Evolutionary conservation across 2,888 invertebrate genomes (phyloP).

Genomic region (Oxyteleia sp.): DNA sequence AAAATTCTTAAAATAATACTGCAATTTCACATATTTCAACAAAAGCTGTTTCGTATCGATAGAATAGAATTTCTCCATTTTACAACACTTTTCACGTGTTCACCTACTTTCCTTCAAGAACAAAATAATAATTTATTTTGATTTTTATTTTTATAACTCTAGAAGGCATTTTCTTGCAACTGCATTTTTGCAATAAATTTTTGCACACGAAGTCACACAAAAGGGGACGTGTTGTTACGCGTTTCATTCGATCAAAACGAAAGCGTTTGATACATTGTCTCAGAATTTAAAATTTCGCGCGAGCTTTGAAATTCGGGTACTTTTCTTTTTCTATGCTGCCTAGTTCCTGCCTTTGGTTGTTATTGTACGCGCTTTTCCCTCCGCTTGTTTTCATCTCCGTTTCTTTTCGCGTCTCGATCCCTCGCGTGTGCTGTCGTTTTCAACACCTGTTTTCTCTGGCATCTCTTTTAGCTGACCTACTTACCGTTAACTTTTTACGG

Average conservation of each 20-base stretch:
- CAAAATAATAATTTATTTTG: too few species aligned
- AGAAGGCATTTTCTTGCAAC: too few species aligned
- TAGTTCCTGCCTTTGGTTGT: conserved; percentile 35
- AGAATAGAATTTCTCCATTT: too few species aligned
- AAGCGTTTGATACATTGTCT: conserved; percentile 22
- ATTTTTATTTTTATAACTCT: too few species aligned
- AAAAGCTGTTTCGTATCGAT: too few species aligned
- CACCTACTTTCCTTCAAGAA: too few species aligned
- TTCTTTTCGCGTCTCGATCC: conserved; percentile 27
- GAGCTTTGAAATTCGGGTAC: conserved; percentile 26
- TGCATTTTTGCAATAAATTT: background rate
- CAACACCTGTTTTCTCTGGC: too few species aligned
- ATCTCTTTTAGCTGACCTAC: too few species aligned
- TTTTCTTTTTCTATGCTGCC: conserved; percentile 12
- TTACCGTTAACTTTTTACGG: too few species aligned
- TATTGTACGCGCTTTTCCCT: conserved; percentile 37
- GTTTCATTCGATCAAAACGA: conserved; percentile 5
- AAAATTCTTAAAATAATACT: too few species aligned
- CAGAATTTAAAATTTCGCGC: conserved; percentile 15
- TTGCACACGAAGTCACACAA: background rate
- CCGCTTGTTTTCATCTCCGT: conserved; percentile 32
- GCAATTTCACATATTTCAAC: too few species aligned
- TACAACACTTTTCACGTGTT: too few species aligned
- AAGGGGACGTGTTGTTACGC: background rate
- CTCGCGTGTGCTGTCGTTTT: conserved; percentile 29